Evolutionary conservation across 92 coral and sea anemone genomes (phyloP).

Genomic region (Umimayanthus kanabou): DNA sequence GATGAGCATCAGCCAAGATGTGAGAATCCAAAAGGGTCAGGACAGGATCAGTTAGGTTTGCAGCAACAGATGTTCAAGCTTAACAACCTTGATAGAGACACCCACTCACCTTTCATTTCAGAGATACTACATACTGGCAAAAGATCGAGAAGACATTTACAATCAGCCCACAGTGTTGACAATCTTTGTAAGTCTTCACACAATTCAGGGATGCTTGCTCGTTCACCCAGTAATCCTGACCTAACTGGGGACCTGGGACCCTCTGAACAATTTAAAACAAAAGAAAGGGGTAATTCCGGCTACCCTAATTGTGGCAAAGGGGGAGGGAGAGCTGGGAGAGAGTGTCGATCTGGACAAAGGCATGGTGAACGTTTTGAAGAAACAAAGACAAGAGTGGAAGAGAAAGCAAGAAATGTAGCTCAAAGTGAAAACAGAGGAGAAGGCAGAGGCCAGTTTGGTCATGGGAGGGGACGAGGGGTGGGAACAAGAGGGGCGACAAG

Average conservation of each 20-base stretch:
- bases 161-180: conserved; percentile 30
- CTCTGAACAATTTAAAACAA: neutral
- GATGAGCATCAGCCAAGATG: neutral
- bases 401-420: neutral
- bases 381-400: neutral
- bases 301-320: neutral
- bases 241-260: neutral
- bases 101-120: neutral
- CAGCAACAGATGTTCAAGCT: neutral
- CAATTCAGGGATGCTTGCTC: neutral
- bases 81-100: neutral
- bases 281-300: neutral
- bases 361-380: neutral
- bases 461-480: neutral
- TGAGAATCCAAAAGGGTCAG: neutral
- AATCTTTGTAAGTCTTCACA: neutral
- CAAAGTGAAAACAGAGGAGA: neutral
- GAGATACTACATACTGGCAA: neutral
- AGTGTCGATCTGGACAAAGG: neutral
- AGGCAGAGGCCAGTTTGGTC: neutral
- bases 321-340: neutral
- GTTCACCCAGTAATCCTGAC: conserved; percentile 1
- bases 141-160: neutral
- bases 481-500: neutral
- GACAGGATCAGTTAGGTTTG: neutral